Conservation (phyloP, 1,140 invertebrate species). For the Littorina saxatilis region DNA sequence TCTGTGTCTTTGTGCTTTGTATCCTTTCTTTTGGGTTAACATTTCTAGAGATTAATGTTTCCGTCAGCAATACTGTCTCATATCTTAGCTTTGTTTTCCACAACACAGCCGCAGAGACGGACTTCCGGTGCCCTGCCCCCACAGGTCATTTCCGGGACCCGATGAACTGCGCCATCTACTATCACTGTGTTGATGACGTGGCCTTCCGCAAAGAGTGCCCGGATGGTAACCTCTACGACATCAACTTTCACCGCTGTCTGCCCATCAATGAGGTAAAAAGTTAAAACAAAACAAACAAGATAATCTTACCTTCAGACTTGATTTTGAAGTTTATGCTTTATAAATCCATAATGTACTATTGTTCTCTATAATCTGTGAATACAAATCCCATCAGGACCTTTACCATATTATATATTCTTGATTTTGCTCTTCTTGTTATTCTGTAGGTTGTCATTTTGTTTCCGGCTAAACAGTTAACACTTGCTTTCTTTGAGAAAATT, state of each 20-base stretch:
- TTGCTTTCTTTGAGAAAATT: no score
- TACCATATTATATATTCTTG: no score
- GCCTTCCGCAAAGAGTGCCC: constrained; percentile 44
- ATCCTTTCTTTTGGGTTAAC: no score
- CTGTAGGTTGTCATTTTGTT: no score
- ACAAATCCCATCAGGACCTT: no score
- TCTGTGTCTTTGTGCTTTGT: no score
- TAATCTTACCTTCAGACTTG: neutral
- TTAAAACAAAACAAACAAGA: no score
- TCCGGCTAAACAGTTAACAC: no score
- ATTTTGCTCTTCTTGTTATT: no score
- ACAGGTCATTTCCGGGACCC: constrained; percentile 49
- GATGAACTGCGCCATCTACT: constrained; percentile 46
- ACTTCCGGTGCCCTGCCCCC: constrained; percentile 40
- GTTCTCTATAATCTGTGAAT: neutral
- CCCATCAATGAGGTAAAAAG: neutral
- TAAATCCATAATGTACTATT: neutral
- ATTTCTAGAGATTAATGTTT: no score
- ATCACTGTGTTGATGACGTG: constrained; percentile 40
- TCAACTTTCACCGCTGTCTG: constrained; percentile 24
- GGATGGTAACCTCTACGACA: constrained; percentile 36
- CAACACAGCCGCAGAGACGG: neutral
- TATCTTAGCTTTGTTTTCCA: no score
- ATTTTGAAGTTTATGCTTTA: neutral
- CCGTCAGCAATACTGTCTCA: no score